Evolutionary conservation across 1,140 invertebrate genomes (phyloP).

Genomic region (Magallana angulata): DNA sequence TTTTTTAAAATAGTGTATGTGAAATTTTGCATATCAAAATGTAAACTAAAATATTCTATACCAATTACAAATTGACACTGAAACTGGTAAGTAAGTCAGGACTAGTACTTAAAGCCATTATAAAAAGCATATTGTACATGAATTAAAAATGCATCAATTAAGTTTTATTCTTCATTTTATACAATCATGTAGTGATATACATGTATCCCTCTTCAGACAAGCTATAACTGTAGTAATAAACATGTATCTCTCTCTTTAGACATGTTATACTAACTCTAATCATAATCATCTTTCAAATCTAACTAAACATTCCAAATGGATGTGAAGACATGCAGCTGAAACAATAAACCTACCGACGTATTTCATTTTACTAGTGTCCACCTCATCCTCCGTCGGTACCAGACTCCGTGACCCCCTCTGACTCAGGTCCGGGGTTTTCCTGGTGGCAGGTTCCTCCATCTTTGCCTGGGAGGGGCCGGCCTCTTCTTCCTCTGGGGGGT

Average conservation of each 20-base stretch:
- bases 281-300: too few relatives aligned
- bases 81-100: too few relatives aligned
- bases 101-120: too few relatives aligned
- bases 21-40: background rate
- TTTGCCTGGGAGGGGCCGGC: background rate
- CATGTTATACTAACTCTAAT: too few relatives aligned
- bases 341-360: conserved; percentile 60
- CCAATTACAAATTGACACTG: too few relatives aligned
- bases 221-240: too few relatives aligned
- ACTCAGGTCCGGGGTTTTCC: conserved; percentile 39
- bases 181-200: too few relatives aligned
- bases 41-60: background rate
- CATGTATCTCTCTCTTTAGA: too few relatives aligned
- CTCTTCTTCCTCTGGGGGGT: background rate
- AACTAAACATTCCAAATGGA: background rate
- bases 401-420: conserved; percentile 57
- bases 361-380: conserved; percentile 52
- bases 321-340: background rate
- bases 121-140: background rate
- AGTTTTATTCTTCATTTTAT: too few relatives aligned
- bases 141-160: background rate
- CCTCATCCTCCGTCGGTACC: conserved; percentile 60
- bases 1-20: background rate
- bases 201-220: too few relatives aligned
- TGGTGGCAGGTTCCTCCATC: conserved; percentile 37